These are phyloP conservation scores for Isotomurus palustris DNA, from an alignment of 2,888 invertebrate genomes.

Conservation along the genomic window DNA sequence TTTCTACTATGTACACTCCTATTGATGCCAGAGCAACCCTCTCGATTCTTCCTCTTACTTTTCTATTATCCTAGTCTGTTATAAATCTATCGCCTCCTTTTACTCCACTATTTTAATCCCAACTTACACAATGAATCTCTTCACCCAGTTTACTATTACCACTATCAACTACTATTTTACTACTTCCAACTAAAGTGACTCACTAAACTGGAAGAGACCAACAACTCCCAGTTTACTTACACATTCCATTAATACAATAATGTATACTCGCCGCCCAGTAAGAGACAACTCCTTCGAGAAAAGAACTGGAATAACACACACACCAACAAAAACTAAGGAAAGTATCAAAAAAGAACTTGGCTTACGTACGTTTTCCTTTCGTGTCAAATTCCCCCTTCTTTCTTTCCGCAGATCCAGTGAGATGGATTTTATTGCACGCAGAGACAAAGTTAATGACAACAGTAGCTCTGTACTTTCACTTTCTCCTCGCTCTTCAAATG, in stretches of 20 bases:
- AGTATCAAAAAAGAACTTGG: conserved; percentile 2
- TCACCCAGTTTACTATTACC: conserved; percentile 8
- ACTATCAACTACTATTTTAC: background rate
- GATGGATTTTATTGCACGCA: too few species aligned
- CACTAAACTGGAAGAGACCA: background rate
- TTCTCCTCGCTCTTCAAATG: too few species aligned
- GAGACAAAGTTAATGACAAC: too few species aligned
- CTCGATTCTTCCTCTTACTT: background rate
- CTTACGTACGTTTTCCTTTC: conserved; percentile 7
- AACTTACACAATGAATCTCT: conserved; percentile 11
- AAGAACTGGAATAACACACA: too few species aligned
- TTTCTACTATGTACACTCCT: too few species aligned
- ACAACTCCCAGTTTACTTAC: background rate
- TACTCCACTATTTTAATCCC: conserved; percentile 10
- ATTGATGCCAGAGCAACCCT: background rate
- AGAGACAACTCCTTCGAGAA: background rate
- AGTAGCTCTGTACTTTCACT: too few species aligned
- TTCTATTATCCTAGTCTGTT: conserved; percentile 7
- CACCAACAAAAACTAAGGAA: background rate
- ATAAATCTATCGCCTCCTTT: conserved; percentile 7
- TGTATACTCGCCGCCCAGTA: background rate
- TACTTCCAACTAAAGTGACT: background rate
- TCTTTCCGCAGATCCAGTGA: conserved; percentile 6
- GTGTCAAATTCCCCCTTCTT: background rate
- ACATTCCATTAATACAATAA: background rate